Evolutionary conservation across 2,888 invertebrate species (phyloP).

Genomic region (Chaetoderma sp.): DNA sequence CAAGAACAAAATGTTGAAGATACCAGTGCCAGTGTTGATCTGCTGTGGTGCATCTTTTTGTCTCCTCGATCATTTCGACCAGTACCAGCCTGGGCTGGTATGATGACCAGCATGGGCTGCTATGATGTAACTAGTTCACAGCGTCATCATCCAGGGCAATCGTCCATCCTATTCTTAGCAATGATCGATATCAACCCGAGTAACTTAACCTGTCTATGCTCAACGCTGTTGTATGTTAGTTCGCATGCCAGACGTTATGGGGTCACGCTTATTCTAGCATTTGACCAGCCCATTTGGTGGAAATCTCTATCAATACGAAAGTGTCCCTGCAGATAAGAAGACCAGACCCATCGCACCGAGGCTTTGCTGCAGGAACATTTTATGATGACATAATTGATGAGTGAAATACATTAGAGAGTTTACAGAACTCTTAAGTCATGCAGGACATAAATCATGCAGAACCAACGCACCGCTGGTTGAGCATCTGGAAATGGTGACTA

Average conservation of each 20-base stretch:
- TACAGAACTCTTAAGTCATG: too few species aligned
- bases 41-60: slow-evolving; percentile 15
- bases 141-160: background rate
- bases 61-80: background rate
- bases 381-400: too few species aligned
- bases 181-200: slow-evolving; percentile 38
- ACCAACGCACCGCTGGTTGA: too few species aligned
- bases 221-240: slow-evolving; percentile 27
- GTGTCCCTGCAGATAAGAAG: too few species aligned
- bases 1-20: background rate
- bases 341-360: too few species aligned
- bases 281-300: slow-evolving; percentile 32
- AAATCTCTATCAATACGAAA: slow-evolving; percentile 27
- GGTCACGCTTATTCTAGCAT: slow-evolving; percentile 26
- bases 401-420: too few species aligned
- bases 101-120: slow-evolving; percentile 18
- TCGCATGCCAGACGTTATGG: slow-evolving; percentile 13
- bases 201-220: slow-evolving; percentile 34
- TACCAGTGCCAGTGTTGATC: slow-evolving; percentile 9
- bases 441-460: too few species aligned
- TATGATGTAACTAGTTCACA: slow-evolving; percentile 21
- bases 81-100: too few species aligned
- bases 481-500: background rate
- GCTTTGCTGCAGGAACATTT: too few species aligned
- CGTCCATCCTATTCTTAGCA: slow-evolving; percentile 22